Conservation (phyloP, 2,113 vertebrate species). For the Myanophis thanlyinensis region DNA sequence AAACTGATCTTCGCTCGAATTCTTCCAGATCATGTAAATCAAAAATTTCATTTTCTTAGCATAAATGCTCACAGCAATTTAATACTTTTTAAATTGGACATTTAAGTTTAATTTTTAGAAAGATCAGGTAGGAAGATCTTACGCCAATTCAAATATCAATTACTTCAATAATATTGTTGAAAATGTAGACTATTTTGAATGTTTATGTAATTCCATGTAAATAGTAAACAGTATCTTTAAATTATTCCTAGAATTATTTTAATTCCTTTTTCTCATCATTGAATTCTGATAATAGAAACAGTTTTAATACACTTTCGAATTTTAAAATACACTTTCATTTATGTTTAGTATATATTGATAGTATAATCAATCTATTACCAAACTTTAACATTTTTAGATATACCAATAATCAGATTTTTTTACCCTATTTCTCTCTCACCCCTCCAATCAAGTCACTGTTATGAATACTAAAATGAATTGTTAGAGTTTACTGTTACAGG, state of each 20-base stretch:
- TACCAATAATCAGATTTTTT: not conserved
- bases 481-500: not conserved
- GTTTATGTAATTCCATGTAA: not conserved
- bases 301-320: no score
- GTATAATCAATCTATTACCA: not conserved
- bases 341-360: not conserved
- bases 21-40: slow-evolving; percentile 47
- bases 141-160: slow-evolving; percentile 66
- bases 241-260: slow-evolving; percentile 1
- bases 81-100: slow-evolving; percentile 60
- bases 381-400: not conserved
- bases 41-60: slow-evolving; percentile 34
- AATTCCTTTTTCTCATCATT: not conserved
- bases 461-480: not conserved
- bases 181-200: slow-evolving; percentile 42
- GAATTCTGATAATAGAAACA: not conserved
- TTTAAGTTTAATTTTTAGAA: slow-evolving; percentile 63
- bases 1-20: slow-evolving; percentile 21
- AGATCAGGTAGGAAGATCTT: slow-evolving; percentile 32
- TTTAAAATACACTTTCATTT: not conserved
- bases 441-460: not conserved
- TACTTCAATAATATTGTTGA: slow-evolving; percentile 53
- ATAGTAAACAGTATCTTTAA: not conserved
- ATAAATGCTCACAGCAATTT: slow-evolving; percentile 54
- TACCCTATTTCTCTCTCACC: not conserved